Evolutionary conservation across 2,113 vertebrate species (phyloP), one percentile per base, ranked within the genome.

Genomic region (Lepidothrix coronata): DNA sequence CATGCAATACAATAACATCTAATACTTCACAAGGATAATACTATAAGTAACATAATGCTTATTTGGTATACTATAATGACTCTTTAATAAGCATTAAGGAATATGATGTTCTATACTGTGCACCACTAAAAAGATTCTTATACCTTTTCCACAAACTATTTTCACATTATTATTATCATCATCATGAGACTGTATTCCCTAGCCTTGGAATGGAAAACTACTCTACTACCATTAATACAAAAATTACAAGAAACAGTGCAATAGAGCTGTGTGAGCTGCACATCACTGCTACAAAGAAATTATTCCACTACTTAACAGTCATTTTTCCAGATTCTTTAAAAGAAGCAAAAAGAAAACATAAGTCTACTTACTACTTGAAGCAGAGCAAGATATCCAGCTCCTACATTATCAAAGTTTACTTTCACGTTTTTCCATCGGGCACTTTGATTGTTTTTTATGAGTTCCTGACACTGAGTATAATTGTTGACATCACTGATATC

Each of bases 381-480:
- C 88, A 99, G 95, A 33, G 99, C 98, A 58, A 99, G 98, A 91
- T 99, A 99, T 61, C 99, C 99, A 91, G 98, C 97, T 33, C 98
- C 99, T 71, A 99, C 99, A 71, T 99, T 99, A 97, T 99, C 99
- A 68, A 99, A 99, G 96, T 99, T 99, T 83, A 99, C 98, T 98
- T 99, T 99, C 79, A 98, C 91, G 6, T 98, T 99, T 97, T 98
- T 99, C 99, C 99, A 99, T 33, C 96, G 96, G 41, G 97, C 97
- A 37, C 96, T 97, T 90, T 95, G 66, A 77, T 98, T 98, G 92
- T 95, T 97, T 93, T 97, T 96, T 92, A 98, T 97, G 39, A 98
- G 93, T 25, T 97, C 97, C 76, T 68, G 3, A 94, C 99, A 99
- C 0, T 98, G 90, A 1, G 94, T 92, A 11, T 57, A 91, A 87